phyloP scores from a whole-genome alignment of 2,113 vertebrate species.

The Oreochromis aureus region DNA sequence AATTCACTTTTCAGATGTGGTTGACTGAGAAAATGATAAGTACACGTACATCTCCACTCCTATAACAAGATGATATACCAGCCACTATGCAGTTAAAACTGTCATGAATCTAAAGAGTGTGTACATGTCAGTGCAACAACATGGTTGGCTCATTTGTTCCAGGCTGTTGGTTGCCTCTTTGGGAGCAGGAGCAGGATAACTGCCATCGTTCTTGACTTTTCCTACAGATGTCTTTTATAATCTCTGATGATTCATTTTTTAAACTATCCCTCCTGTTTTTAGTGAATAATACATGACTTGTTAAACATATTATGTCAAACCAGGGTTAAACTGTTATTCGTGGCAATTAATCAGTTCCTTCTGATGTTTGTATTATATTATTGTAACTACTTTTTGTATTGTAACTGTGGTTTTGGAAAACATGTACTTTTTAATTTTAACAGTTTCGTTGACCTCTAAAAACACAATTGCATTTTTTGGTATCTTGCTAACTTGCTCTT shows the following conservation, averaged over 20 bases:
- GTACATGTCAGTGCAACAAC: no score
- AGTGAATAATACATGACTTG: no score
- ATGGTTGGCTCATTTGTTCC: not conserved
- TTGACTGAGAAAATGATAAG: not conserved
- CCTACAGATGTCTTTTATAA: not conserved
- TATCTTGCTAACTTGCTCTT: not conserved
- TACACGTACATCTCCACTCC: not conserved
- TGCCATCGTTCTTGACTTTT: not conserved
- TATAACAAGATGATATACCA: not conserved
- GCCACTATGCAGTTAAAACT: not conserved
- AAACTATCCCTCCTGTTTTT: no score
- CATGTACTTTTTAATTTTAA: not conserved
- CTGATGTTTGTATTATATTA: no score
- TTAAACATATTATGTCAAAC: no score
- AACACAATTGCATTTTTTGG: not conserved
- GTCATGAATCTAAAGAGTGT: not conserved
- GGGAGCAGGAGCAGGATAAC: no score
- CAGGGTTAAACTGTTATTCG: no score
- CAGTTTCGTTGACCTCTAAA: not conserved
- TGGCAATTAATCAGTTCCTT: no score
- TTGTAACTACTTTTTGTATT: no score
- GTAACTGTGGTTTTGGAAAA: not conserved
- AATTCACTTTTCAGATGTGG: not conserved
- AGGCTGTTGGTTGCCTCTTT: not conserved
- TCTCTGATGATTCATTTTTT: not conserved